Evolutionary conservation across 1,140 invertebrate species (phyloP).

Genomic region (Ganaspis sp.): DNA sequence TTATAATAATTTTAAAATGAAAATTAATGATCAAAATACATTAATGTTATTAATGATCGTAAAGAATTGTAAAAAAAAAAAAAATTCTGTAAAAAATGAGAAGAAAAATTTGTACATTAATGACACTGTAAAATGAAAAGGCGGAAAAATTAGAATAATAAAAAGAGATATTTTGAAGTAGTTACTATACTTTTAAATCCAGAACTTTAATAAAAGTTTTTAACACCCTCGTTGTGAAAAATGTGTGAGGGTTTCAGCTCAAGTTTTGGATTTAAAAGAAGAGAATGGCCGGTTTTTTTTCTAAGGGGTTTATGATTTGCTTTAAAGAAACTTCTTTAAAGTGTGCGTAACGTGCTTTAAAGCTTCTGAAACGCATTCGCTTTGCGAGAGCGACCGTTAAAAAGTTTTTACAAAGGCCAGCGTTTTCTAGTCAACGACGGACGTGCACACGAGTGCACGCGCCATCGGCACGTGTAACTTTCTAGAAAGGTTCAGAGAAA

Average conservation of each 20-base stretch:
- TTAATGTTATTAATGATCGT: too few relatives aligned
- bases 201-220: not conserved
- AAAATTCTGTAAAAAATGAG: not conserved
- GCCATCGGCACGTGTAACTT: conserved; percentile 32
- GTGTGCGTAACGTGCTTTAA: conserved; percentile 10
- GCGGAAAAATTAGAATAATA: not conserved
- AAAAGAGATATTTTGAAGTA: not conserved
- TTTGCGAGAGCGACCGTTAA: conserved; percentile 29
- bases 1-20: too few relatives aligned
- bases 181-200: conserved; percentile 1
- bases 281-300: conserved; percentile 7
- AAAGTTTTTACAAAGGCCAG: conserved; percentile 31
- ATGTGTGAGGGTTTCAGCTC: not conserved
- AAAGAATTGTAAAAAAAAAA: too few relatives aligned
- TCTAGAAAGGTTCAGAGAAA: conserved; percentile 32
- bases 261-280: not conserved
- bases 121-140: not conserved
- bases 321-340: conserved; percentile 11
- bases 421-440: conserved; percentile 29
- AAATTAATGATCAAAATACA: too few relatives aligned
- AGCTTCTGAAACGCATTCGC: conserved; percentile 22
- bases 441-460: not conserved
- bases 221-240: not conserved
- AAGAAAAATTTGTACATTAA: not conserved
- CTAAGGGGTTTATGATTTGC: conserved; percentile 3